These are phyloP conservation scores for Apis mellifera DNA, from an alignment of 1,140 invertebrate genomes.

Conservation along the genomic window Amel_HAv3.1 CM009937.2:1734501-1735000, in stretches of 20 bases:
- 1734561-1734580: constrained; percentile 98
- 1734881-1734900: constrained; percentile 60
- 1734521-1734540: constrained; percentile 98
- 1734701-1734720: too few species aligned
- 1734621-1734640: constrained; percentile 99
- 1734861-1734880: constrained; percentile 41
- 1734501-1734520: constrained; percentile 99
- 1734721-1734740: not conserved
- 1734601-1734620: constrained; percentile 97
- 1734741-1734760: too few species aligned
- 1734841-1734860: constrained; percentile 49
- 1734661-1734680: constrained; percentile 72
- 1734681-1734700: not conserved
- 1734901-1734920: not conserved
- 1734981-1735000: constrained; percentile 39
- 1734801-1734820: constrained; percentile 32
- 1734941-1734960: constrained; percentile 32
- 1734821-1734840: constrained; percentile 39
- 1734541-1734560: constrained; percentile 99
- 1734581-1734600: constrained; percentile 99
- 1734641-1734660: constrained; percentile 98
- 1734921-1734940: constrained; percentile 27
- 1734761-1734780: not conserved
- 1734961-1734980: constrained; percentile 35
- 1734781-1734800: not conserved